Conservation (phyloP, 2,113 vertebrate species). For the Nymphicus hollandicus region DNA sequence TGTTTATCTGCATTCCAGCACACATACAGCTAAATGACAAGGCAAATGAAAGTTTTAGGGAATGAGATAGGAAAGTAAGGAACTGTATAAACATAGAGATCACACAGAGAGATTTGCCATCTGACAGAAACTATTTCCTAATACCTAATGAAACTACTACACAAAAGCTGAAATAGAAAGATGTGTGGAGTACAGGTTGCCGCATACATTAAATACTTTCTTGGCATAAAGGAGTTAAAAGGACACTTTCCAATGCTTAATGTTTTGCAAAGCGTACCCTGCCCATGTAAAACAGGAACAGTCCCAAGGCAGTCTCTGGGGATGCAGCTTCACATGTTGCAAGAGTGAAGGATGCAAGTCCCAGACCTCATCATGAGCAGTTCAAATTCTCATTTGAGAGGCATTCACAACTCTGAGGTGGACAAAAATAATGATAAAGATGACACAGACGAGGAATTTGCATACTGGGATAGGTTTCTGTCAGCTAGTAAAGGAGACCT, state of each 20-base stretch:
- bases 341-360: not conserved
- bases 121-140: not conserved
- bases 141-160: not conserved
- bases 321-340: not conserved
- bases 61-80: not conserved
- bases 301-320: not conserved
- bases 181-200: not conserved
- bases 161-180: not conserved
- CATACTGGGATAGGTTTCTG: not conserved
- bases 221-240: not conserved
- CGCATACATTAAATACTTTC: not conserved
- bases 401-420: not conserved
- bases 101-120: not conserved
- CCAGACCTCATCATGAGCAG: not conserved
- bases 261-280: not conserved
- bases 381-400: not conserved
- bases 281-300: not conserved
- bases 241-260: not conserved
- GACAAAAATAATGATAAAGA: not conserved
- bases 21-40: not conserved
- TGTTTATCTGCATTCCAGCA: not conserved
- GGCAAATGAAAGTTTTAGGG: not conserved
- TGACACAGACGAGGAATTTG: not conserved
- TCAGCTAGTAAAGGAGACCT: not conserved
- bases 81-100: not conserved